These are phyloP conservation scores for Enteromius trimaculatus DNA, from an alignment of 2,797 vertebrate genomes.

Conservation along the genomic window DNA sequence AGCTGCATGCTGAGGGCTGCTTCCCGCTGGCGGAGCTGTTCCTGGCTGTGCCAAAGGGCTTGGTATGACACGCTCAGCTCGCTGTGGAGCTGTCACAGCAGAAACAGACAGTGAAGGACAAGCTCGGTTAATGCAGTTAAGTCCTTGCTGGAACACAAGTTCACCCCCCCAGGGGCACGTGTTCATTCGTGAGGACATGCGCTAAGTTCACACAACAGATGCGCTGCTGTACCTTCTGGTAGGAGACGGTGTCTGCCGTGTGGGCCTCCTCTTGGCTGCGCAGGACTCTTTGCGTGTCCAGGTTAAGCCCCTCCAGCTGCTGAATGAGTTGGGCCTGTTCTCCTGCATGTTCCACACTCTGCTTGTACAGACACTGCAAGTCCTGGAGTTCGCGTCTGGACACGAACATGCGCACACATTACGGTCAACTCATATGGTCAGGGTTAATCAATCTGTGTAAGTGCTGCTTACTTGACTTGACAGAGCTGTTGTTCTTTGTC, in stretches of 20 bases:
- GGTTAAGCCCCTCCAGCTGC: conserved; percentile 88
- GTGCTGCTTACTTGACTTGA: conserved; percentile 70
- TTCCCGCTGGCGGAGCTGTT: conserved; percentile 80
- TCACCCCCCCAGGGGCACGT: conserved; percentile 41
- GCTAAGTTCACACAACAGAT: conserved; percentile 52
- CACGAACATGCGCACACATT: conserved; percentile 41
- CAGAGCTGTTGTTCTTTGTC: conserved; percentile 67
- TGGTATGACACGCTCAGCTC: conserved; percentile 89
- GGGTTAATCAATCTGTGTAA: conserved; percentile 10
- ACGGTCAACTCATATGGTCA: conserved; percentile 19
- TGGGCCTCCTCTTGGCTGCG: conserved; percentile 89
- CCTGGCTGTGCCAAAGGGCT: conserved; percentile 82
- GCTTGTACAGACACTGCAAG: conserved; percentile 84
- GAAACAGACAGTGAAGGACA: conserved; percentile 42
- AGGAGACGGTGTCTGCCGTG: conserved; percentile 83
- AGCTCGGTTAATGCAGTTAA: conserved; percentile 42
- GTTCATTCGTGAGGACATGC: conserved; percentile 49
- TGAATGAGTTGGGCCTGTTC: conserved; percentile 90
- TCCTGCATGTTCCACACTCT: conserved; percentile 81
- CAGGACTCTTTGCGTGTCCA: conserved; percentile 86
- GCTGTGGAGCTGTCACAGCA: conserved; percentile 83
- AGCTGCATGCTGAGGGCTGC: conserved; percentile 80
- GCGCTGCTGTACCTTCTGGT: conserved; percentile 81
- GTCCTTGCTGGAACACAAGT: conserved; percentile 50
- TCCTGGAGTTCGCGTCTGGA: conserved; percentile 74